Percentiles rank a stretch among this genome's conserved stretches.
Evolutionary conservation across 1,140 invertebrate species (phyloP).

Genomic region (Cyphomyrmex costatus): DNA sequence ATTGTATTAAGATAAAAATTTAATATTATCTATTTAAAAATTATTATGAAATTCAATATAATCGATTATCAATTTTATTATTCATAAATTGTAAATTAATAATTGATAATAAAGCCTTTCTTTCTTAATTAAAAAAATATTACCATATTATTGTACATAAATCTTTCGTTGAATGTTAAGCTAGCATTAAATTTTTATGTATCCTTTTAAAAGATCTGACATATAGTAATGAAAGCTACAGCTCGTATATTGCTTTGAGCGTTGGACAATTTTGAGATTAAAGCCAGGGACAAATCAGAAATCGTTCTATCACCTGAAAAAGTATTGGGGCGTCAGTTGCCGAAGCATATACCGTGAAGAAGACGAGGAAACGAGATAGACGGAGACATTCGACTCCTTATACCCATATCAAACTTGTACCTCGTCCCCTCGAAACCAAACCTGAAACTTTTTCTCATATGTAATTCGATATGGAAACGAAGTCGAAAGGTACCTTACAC

Average conservation of each 20-base stretch:
- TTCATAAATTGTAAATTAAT: constrained; percentile 4
- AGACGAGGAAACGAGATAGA: constrained; percentile 70
- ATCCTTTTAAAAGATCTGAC: constrained; percentile 14
- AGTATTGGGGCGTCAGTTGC: constrained; percentile 60
- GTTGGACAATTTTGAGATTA: constrained; percentile 78
- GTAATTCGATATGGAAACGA: constrained; percentile 82
- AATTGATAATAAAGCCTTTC: neutral
- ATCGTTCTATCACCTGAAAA: constrained; percentile 74
- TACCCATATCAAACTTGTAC: constrained; percentile 81
- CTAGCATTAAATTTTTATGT: neutral
- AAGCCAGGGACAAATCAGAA: constrained; percentile 74
- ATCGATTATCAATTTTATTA: neutral
- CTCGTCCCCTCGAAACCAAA: constrained; percentile 73
- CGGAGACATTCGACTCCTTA: constrained; percentile 76
- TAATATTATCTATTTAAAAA: neutral
- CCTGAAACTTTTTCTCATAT: constrained; percentile 80
- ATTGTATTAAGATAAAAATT: constrained; percentile 24
- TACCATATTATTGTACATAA: neutral
- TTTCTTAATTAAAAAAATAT: neutral
- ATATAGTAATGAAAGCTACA: neutral
- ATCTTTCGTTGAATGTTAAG: neutral
- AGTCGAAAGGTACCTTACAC: constrained; percentile 71
- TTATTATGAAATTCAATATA: neutral
- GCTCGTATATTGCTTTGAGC: constrained; percentile 66
- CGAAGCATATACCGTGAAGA: constrained; percentile 55